A percentile compares a stretch with the other conserved stretches of the same genome.
Evolutionary conservation across 1,140 invertebrate species (phyloP).

Genomic region (Cherax destructor): DNA sequence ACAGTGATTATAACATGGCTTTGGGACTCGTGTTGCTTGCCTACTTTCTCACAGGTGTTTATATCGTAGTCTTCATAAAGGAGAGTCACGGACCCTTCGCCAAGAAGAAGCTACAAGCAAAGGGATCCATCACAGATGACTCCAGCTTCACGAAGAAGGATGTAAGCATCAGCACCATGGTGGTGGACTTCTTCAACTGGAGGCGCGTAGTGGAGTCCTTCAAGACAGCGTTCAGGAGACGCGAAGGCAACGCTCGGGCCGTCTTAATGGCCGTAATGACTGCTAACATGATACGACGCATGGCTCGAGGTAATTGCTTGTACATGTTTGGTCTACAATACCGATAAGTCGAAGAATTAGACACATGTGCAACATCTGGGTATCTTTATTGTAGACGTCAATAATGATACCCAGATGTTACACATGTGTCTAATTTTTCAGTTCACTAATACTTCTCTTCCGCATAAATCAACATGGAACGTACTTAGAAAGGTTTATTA

Average conservation of each 20-base stretch:
- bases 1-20: constrained; percentile 53
- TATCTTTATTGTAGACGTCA: no score
- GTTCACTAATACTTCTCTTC: no score
- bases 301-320: constrained; percentile 45
- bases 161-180: constrained; percentile 25
- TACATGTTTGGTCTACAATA: no score
- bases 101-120: constrained; percentile 22
- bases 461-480: no score
- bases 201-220: constrained; percentile 60
- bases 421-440: no score
- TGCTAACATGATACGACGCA: constrained; percentile 48
- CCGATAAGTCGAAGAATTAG: no score
- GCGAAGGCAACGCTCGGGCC: constrained; percentile 47
- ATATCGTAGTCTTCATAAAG: constrained; percentile 64
- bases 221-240: constrained; percentile 62
- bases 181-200: constrained; percentile 63
- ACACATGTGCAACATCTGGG: no score
- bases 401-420: no score
- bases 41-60: constrained; percentile 43
- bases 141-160: constrained; percentile 22
- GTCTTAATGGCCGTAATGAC: constrained; percentile 40
- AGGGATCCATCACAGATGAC: constrained; percentile 21
- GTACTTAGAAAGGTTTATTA: no score
- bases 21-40: constrained; percentile 42
- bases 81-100: constrained; percentile 66